Conservation (phyloP, 2,888 invertebrate genomes). For the Sminthurides aquaticus region DNA sequence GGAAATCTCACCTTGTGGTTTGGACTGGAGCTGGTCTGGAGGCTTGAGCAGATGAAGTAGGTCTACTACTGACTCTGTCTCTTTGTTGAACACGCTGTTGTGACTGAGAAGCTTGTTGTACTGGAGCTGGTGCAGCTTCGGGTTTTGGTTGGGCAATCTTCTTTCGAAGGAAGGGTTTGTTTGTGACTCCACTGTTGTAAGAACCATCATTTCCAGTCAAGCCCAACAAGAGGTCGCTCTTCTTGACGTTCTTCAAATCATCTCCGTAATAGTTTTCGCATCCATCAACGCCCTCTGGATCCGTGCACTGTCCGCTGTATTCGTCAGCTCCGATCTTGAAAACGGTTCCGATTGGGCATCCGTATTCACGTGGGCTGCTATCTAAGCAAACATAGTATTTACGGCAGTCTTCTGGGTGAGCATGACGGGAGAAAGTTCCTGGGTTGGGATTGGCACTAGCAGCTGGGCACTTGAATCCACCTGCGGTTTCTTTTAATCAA, state of each 20-base stretch:
- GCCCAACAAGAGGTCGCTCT: constrained; percentile 82
- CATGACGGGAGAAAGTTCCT: constrained; percentile 88
- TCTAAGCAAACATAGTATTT: constrained; percentile 88
- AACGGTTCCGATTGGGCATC: constrained; percentile 90
- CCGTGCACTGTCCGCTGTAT: constrained; percentile 86
- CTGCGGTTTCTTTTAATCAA: constrained; percentile 68
- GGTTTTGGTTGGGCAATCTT: constrained; percentile 31
- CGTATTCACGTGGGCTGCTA: constrained; percentile 83
- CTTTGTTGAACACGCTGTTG: constrained; percentile 22
- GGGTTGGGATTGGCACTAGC: constrained; percentile 71
- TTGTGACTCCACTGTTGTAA: constrained; percentile 29
- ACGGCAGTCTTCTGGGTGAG: constrained; percentile 66
- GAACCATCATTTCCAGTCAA: constrained; percentile 51
- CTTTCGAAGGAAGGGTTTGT: constrained; percentile 39
- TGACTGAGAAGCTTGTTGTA: constrained; percentile 10
- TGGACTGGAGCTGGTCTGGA: constrained; percentile 17
- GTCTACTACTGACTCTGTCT: constrained; percentile 6
- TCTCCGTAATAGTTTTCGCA: constrained; percentile 96
- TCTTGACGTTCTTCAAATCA: constrained; percentile 90
- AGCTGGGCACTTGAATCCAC: constrained; percentile 79
- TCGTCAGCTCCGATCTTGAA: constrained; percentile 89
- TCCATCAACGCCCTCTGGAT: constrained; percentile 91
- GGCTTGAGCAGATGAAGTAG: background rate
- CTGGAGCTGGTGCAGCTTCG: constrained; percentile 10
- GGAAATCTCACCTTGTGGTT: constrained; percentile 12